These are phyloP conservation scores for Syngnathus floridae DNA, from an alignment of 2,113 vertebrate species.

Conservation along the genomic window DNA sequence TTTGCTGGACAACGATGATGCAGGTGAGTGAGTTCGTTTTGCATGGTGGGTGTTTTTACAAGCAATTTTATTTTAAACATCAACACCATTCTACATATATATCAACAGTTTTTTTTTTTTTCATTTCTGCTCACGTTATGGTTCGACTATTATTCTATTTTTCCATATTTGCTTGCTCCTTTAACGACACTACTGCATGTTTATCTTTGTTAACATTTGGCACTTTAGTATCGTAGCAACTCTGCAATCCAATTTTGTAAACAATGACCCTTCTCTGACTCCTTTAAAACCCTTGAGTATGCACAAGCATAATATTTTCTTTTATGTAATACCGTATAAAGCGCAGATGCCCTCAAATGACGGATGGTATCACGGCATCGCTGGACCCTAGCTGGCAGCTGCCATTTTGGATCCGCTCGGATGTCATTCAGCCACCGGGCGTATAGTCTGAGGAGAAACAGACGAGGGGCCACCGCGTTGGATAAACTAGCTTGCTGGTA, in stretches of 20 bases:
- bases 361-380: slow-evolving; percentile 17
- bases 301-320: neutral
- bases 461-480: slow-evolving; percentile 15
- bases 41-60: neutral
- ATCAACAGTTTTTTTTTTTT: neutral
- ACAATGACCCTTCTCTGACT: slow-evolving; percentile 1
- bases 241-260: neutral
- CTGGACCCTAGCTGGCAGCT: slow-evolving; percentile 44
- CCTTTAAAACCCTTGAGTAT: neutral
- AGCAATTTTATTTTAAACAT: neutral
- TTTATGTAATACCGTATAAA: slow-evolving; percentile 15
- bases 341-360: slow-evolving; percentile 35
- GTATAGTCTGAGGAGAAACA: slow-evolving; percentile 9
- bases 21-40: slow-evolving; percentile 49
- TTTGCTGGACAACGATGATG: slow-evolving; percentile 77
- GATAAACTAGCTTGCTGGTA: neutral
- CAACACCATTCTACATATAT: neutral
- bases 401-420: slow-evolving; percentile 34
- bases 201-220: neutral
- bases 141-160: neutral
- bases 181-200: neutral
- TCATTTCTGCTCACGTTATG: neutral
- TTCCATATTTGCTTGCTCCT: neutral
- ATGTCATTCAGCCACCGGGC: slow-evolving; percentile 41
- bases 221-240: neutral